These are phyloP conservation scores for Hypselothyrea guttata DNA, from an alignment of 2,888 invertebrate genomes.

Conservation along the genomic window DNA sequence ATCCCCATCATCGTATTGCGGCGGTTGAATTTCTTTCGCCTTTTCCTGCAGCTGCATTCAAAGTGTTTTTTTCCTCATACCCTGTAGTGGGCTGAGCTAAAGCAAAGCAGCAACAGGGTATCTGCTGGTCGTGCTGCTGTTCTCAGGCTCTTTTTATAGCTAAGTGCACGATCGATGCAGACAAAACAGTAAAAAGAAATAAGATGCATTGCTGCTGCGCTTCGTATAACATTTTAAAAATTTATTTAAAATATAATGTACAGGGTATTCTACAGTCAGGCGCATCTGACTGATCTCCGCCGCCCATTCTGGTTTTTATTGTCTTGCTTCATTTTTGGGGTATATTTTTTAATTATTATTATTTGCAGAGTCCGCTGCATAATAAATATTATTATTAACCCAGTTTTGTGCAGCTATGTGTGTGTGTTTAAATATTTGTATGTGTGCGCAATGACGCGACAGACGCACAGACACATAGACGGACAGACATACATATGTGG, in stretches of 20 bases:
- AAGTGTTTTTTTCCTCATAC: not conserved
- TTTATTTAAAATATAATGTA: too few species aligned
- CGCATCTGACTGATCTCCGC: too few species aligned
- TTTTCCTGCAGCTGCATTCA: not conserved
- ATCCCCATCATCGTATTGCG: conserved; percentile 32
- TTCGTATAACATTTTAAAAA: too few species aligned
- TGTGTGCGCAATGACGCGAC: not conserved
- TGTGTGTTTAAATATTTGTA: not conserved
- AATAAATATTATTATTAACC: conserved; percentile 74
- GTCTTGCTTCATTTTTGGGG: conserved; percentile 38
- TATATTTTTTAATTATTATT: conserved; percentile 66
- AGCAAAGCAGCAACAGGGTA: too few species aligned
- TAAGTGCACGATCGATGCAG: too few species aligned
- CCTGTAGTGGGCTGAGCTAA: not conserved
- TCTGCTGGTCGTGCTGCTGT: not conserved
- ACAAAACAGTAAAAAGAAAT: too few species aligned
- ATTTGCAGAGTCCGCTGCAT: conserved; percentile 64
- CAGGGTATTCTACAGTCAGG: too few species aligned
- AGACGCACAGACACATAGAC: conserved; percentile 3
- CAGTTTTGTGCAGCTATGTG: conserved; percentile 40
- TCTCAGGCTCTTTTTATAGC: too few species aligned
- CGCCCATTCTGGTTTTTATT: too few species aligned
- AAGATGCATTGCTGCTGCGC: too few species aligned
- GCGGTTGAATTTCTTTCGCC: conserved; percentile 14
- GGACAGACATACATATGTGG: conserved; percentile 7